Percentiles rank a stretch among this genome's conserved stretches.
phyloP scores from a whole-genome alignment of 2,113 vertebrate genomes.

The Prunella fulvescens region DNA sequence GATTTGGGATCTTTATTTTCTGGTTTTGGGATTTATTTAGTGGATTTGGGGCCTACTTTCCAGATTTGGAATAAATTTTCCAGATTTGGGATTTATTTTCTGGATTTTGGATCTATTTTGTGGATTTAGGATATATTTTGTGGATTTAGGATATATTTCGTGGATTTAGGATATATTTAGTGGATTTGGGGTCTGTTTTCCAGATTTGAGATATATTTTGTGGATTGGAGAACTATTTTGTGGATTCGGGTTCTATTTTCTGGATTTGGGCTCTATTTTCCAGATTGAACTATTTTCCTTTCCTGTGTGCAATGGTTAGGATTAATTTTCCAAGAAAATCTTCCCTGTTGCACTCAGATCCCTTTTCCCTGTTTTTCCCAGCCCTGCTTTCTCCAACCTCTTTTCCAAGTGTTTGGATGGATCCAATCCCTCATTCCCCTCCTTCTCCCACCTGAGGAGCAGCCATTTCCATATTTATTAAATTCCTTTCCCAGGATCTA shows the following conservation, averaged over 20 bases:
- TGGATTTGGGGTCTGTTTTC: neutral
- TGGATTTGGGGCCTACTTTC: neutral
- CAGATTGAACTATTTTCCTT: rapidly evolving
- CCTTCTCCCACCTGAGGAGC: neutral
- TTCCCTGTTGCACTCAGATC: neutral
- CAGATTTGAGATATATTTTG: neutral
- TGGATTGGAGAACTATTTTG: rapidly evolving
- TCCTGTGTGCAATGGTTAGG: too few species aligned
- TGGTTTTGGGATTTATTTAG: rapidly evolving
- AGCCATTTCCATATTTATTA: neutral
- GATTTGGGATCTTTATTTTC: too few species aligned
- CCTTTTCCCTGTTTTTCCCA: neutral
- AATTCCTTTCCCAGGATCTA: neutral
- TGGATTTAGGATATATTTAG: rapidly evolving
- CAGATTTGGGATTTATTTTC: too few species aligned
- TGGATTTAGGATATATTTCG: neutral
- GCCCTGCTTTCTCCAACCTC: neutral
- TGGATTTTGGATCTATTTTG: rapidly evolving
- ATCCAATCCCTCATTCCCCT: neutral
- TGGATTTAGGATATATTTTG: neutral
- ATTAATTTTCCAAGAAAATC: neutral
- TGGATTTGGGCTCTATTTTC: neutral
- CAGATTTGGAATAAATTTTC: too few species aligned
- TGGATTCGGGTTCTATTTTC: neutral
- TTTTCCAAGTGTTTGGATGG: neutral